Percentiles rank a stretch among this genome's conserved stretches.
Conservation (phyloP, 2,797 vertebrate species). For the Mormyrus proboscirostris region DNA sequence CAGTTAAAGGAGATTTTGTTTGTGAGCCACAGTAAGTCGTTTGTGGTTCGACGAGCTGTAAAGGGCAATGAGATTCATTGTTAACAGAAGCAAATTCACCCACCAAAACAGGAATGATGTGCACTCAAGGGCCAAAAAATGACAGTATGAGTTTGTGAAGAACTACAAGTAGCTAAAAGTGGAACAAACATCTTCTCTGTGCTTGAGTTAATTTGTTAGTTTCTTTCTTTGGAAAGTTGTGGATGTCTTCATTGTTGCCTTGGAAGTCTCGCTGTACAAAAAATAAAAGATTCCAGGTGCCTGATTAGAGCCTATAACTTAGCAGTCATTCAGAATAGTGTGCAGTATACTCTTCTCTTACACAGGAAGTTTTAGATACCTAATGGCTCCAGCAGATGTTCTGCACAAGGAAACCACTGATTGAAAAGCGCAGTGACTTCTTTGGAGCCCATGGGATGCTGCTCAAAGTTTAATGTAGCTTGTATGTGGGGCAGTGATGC, state of each 20-base stretch:
- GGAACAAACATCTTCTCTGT: conserved; percentile 40
- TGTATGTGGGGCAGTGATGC: not conserved
- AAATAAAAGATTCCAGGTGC: conserved; percentile 8
- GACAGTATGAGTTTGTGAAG: conserved; percentile 33
- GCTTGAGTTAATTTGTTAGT: conserved; percentile 39
- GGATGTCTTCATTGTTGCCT: conserved; percentile 26
- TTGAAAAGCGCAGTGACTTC: not conserved
- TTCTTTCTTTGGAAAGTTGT: conserved; percentile 38
- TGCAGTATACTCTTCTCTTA: conserved; percentile 21
- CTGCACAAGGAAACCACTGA: not conserved
- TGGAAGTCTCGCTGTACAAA: conserved; percentile 6
- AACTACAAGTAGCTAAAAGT: conserved; percentile 37
- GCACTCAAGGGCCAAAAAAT: conserved; percentile 24
- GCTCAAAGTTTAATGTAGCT: not conserved
- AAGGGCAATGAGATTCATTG: conserved; percentile 13
- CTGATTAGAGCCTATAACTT: conserved; percentile 18
- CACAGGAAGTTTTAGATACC: conserved; percentile 19
- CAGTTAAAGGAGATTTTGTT: conserved; percentile 22
- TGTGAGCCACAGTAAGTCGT: conserved; percentile 18
- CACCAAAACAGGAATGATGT: conserved; percentile 4
- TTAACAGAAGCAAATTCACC: conserved; percentile 12
- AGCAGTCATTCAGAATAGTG: conserved; percentile 20
- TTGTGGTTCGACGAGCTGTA: not conserved
- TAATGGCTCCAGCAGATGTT: not conserved
- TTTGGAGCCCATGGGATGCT: not conserved